A percentile compares a stretch with the other conserved stretches of the same genome.
phyloP scores from a whole-genome alignment of 30 jellyfish, hydroid and myxozoan genomes.

The Aurelia coerulea region DNA sequence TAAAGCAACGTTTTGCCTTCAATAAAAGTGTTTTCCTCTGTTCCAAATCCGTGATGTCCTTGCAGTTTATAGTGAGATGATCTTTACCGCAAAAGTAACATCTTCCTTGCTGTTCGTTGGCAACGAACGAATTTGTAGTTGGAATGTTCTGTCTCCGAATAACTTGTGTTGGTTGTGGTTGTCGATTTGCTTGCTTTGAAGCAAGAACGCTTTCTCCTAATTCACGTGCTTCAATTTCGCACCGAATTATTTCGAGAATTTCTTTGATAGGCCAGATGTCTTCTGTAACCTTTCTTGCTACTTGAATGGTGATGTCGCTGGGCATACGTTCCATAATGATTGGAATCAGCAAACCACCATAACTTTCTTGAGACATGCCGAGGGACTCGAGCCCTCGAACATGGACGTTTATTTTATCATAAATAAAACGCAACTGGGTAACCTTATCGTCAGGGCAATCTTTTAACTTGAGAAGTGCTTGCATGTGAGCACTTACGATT shows the following conservation, averaged over 20 bases:
- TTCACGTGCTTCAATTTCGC: constrained; percentile 72
- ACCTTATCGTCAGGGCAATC: too few relatives aligned
- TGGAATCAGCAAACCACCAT: constrained; percentile 77
- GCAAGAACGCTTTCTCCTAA: constrained; percentile 13
- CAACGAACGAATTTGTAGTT: constrained; percentile 34
- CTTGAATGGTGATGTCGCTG: too few relatives aligned
- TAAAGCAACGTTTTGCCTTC: constrained; percentile 56
- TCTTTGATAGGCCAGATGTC: constrained; percentile 67
- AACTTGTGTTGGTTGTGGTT: neutral
- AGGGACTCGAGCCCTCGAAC: constrained; percentile 60
- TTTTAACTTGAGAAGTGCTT: too few relatives aligned
- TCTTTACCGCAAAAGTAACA: constrained; percentile 53
- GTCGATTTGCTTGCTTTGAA: neutral
- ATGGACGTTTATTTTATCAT: constrained; percentile 62
- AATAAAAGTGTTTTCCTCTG: constrained; percentile 14
- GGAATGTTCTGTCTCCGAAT: neutral
- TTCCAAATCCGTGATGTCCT: constrained; percentile 30
- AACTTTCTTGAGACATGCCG: constrained; percentile 50
- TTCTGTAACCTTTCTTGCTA: too few relatives aligned
- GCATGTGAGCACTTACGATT: too few relatives aligned
- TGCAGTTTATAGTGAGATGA: constrained; percentile 25
- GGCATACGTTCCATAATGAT: too few relatives aligned
- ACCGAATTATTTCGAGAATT: constrained; percentile 29
- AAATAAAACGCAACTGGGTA: constrained; percentile 21
- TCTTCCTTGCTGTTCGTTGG: neutral